Base-by-base conservation (phyloP, 2,797 vertebrate genomes). In the Lacerta bilineata region DNA sequence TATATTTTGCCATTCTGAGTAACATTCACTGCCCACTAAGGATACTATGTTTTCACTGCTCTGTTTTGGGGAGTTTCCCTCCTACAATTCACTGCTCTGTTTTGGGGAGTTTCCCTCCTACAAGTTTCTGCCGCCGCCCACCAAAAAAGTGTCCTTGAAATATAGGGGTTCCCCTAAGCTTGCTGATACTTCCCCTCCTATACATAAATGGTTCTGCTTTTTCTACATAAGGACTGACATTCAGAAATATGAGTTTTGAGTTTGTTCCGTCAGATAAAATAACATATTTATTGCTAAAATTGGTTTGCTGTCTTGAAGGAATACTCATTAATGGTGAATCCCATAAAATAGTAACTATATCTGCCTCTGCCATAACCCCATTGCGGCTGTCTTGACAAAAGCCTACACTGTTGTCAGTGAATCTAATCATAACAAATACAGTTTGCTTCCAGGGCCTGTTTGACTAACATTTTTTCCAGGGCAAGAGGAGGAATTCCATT, bases 401-500 rank as follows among this genome's bases (percentile, higher is more conserved):
- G 89, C 85, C 81, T 93, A 92, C 87, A 93, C 94, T 87, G 91
- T 83, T 80, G 90, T 84, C 80, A 72, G 90, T 93, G 87, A 92
- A 80, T 91, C 86, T 66, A 39, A 61, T 90, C 91, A 81, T 50
- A 93, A 94, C 50, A 75, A 39, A 82, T 92, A 46, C 74, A 90
- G 92, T 95, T 95, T 92, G 23, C 33, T 95, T 95, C 78, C 81
- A 94, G 46, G 29, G 93, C 29, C 88, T 71, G 84, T 81, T 92
- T 93, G 85, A 92, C 94, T 94, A 93, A 95, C 7, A 84, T 93
- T 94, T 93, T 92, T 92, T 90, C 93, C 92, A 89, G 84, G 61
- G 79, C 86, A 87, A 50, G 0, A 94, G 61, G 69, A 95, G 89
- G 66, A 87, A 86, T 80, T 82, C 87, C 23, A 77, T 25, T 86